Evolutionary conservation across 2,797 vertebrate species (phyloP).

Genomic region (Sternarchorhynchus goeldii): DNA sequence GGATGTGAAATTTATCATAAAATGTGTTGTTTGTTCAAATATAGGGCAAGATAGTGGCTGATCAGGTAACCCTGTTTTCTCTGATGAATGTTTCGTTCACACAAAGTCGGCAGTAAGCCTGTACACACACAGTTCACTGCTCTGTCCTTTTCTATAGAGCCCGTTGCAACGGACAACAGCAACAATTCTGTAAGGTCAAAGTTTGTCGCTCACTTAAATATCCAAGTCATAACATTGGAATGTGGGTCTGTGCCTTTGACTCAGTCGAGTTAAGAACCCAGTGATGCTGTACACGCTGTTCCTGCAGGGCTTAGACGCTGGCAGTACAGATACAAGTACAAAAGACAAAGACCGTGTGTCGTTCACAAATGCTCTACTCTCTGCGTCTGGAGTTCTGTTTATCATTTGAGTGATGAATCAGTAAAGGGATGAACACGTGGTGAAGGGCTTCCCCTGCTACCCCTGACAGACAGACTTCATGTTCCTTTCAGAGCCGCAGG

Average conservation of each 20-base stretch:
- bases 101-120: not conserved
- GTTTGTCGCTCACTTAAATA: not conserved
- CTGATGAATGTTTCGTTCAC: constrained; percentile 1
- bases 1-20: too few relatives aligned
- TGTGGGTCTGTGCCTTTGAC: not conserved
- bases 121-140: not conserved
- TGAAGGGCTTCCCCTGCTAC: not conserved
- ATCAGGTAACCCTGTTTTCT: not conserved
- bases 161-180: not conserved
- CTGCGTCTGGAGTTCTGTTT: too few relatives aligned
- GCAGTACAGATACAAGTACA: too few relatives aligned
- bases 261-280: too few relatives aligned
- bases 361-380: too few relatives aligned
- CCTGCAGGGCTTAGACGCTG: too few relatives aligned
- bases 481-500: constrained; percentile 41
- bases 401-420: not conserved
- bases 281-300: too few relatives aligned
- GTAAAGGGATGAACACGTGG: not conserved
- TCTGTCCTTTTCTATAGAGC: not conserved
- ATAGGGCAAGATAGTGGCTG: not conserved
- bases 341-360: too few relatives aligned
- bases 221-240: constrained; percentile 10
- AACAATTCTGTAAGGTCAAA: constrained; percentile 1
- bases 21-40: not conserved
- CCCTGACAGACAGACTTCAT: constrained; percentile 37